Percentiles rank a stretch among this genome's conserved stretches.
Conservation (phyloP, 2,113 vertebrate genomes). For the Potamarius usumacintae region DNA sequence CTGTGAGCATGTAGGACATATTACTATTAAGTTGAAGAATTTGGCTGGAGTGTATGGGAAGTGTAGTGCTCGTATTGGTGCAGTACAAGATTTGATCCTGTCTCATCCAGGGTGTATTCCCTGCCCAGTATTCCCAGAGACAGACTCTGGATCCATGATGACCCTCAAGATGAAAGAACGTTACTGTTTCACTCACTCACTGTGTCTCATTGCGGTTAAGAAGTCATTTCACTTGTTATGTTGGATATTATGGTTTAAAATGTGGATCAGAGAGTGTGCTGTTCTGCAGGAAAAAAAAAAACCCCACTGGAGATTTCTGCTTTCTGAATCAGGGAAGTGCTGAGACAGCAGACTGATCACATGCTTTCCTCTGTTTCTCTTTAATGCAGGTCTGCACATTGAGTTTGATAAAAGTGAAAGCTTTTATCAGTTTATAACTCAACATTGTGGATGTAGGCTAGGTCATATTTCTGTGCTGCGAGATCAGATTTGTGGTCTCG, state of each 20-base stretch:
- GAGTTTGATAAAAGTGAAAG: background rate
- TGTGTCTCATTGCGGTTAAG: background rate
- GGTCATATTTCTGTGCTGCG: background rate
- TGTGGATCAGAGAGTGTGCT: background rate
- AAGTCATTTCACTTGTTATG: background rate
- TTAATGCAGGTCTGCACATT: slow-evolving; percentile 35
- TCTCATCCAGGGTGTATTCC: background rate
- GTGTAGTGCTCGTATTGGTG: background rate
- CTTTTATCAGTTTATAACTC: background rate
- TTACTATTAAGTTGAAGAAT: background rate
- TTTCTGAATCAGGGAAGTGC: slow-evolving; percentile 59
- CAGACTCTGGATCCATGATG: background rate
- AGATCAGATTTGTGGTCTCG: slow-evolving; percentile 11
- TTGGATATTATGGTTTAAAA: background rate
- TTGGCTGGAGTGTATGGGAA: background rate
- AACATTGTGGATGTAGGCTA: background rate
- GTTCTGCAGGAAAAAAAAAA: slow-evolving; percentile 17
- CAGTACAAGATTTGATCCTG: background rate
- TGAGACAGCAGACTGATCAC: slow-evolving; percentile 66
- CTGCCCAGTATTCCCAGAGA: background rate
- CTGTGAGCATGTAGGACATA: background rate
- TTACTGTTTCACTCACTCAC: background rate
- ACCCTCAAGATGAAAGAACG: background rate
- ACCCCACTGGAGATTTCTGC: slow-evolving; percentile 11
- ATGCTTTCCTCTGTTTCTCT: slow-evolving; percentile 49